Conservation (phyloP, 2,113 vertebrate genomes). For the Sminthopsis crassicaudata region DNA sequence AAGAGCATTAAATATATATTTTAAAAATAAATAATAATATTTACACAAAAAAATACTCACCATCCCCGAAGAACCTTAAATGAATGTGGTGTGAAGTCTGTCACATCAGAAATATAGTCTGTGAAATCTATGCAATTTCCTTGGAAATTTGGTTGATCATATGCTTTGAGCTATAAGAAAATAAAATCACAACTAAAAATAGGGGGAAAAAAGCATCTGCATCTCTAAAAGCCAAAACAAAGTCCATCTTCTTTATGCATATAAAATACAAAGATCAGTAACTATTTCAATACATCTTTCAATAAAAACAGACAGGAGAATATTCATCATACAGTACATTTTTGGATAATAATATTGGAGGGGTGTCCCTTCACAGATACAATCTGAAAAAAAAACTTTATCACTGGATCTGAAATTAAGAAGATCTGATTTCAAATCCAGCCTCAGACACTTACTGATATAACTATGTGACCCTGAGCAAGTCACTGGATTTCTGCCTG, state of each 20-base stretch:
- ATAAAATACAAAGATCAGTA: constrained; percentile 25
- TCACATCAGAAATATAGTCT: constrained; percentile 83
- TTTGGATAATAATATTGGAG: not conserved
- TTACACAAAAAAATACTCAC: constrained; percentile 82
- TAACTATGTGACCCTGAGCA: not conserved
- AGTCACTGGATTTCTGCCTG: not conserved
- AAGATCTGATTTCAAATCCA: not conserved
- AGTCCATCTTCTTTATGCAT: not conserved
- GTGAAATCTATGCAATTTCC: constrained; percentile 87
- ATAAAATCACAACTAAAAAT: constrained; percentile 77
- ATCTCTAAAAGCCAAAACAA: constrained; percentile 38
- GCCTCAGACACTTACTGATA: not conserved
- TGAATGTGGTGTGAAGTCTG: constrained; percentile 84
- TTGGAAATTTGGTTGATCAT: constrained; percentile 86
- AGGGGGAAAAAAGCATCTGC: constrained; percentile 67
- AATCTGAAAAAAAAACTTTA: not conserved
- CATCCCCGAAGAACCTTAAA: constrained; percentile 92
- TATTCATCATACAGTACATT: not conserved
- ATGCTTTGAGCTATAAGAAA: constrained; percentile 87
- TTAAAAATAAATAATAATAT: constrained; percentile 27
- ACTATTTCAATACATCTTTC: not conserved
- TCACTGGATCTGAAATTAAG: not conserved
- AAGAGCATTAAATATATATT: constrained; percentile 35
- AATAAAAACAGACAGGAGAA: not conserved
- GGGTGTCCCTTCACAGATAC: not conserved